Evolutionary conservation across 2,113 vertebrate genomes (phyloP), one percentile per base, ranked within the genome.

Genomic region (Alligator sinensis): DNA sequence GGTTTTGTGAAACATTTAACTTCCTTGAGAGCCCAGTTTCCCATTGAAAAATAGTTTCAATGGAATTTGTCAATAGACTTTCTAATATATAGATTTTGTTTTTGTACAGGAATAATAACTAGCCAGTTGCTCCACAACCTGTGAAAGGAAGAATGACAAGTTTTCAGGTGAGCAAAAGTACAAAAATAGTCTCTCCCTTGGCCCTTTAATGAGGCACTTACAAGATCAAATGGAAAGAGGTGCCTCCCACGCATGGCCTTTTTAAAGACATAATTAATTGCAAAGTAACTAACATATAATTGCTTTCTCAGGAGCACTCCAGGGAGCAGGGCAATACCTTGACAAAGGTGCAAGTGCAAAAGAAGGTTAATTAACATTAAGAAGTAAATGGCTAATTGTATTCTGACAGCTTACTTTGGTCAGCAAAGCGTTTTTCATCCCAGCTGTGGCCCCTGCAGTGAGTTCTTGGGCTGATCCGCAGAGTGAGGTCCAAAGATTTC

Each of bases 201-300:
- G 89, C 81, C 61, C 84, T 94, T 94, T 94, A 96, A 96, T 92
- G 93, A 94, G 81, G 78, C 87, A 62, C 93, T 96, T 96, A 92
- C 59, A 55, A 80, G 92, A 94, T 94, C 93, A 94, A 93, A 94
- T 59, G 68, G 83, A 86, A 90, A 86, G 85, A 91, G 13, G 5
- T 86, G 92, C 84, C 91, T 92, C 92, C 92, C 92, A 34, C 34
- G 34, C 91, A 88, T 70, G 2, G 95, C 86, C 96, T 87, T 70
- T 94, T 92, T 86, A 79, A 88, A 95, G 87, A 93, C 84, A 80
- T 96, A 96, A 96, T 97, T 96, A 96, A 96, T 95, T 95, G 91
- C 93, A 22, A 30, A 93, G 92, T 96, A 92, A 96, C 92, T 89
- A 80, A 72, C 80, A 88, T 34, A 86, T 96, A 96, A 97, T 96